A percentile compares a stretch with the other conserved stretches of the same genome.
These are phyloP conservation scores for Emys orbicularis DNA, from an alignment of 2,797 vertebrate species.

Conservation along the genomic window DNA sequence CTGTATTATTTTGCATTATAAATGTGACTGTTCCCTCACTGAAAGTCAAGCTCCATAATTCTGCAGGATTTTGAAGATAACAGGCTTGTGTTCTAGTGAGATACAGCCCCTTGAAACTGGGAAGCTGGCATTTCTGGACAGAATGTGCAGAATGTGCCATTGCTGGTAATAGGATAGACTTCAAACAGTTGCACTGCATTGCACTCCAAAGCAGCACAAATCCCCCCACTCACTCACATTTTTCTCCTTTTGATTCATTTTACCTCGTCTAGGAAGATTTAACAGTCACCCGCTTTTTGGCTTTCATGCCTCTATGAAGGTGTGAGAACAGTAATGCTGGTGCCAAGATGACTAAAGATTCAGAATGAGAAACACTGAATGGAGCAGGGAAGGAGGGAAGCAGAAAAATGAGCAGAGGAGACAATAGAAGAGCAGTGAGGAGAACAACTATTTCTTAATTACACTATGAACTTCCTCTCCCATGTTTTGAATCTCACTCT, in stretches of 20 bases:
- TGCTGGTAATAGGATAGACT: not conserved
- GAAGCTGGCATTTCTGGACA: not conserved
- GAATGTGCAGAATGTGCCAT: not conserved
- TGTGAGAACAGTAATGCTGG: conserved; percentile 30
- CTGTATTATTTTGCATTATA: not conserved
- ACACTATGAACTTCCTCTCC: conserved; percentile 44
- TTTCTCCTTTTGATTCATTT: conserved; percentile 36
- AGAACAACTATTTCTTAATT: conserved; percentile 69
- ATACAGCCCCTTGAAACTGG: not conserved
- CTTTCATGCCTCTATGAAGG: conserved; percentile 49
- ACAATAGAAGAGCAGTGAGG: conserved; percentile 37
- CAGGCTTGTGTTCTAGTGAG: not conserved
- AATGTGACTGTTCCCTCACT: too few species aligned
- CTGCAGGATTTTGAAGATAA: not conserved
- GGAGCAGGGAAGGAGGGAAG: conserved; percentile 37
- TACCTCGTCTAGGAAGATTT: conserved; percentile 50
- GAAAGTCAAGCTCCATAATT: too few species aligned
- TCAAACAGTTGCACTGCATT: not conserved
- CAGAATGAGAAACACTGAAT: conserved; percentile 8
- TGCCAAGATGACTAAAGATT: conserved; percentile 60
- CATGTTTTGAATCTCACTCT: conserved; percentile 50
- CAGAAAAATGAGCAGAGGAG: conserved; percentile 63
- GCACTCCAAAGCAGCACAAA: not conserved
- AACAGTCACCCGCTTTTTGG: conserved; percentile 46
- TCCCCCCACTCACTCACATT: conserved; percentile 9